phyloP scores from a whole-genome alignment of 2,113 vertebrate species.

The Serinus canaria region DNA sequence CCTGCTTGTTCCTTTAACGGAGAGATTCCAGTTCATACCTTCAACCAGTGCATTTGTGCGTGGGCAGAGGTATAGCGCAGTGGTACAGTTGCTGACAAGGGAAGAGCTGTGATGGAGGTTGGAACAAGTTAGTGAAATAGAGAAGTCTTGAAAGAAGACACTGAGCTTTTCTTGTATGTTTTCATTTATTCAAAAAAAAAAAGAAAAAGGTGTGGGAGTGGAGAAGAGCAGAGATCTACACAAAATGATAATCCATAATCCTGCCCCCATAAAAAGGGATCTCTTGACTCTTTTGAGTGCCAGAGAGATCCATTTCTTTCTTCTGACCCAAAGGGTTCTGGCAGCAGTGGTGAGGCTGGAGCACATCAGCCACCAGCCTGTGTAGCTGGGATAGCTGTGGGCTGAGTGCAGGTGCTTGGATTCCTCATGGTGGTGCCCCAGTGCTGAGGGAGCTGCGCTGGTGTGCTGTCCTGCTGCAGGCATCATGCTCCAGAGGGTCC shows the following conservation, averaged over 20 bases:
- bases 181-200: neutral
- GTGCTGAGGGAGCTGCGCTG: neutral
- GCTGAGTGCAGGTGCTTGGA: neutral
- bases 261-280: neutral
- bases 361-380: neutral
- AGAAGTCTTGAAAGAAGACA: neutral
- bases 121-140: constrained; percentile 31
- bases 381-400: neutral
- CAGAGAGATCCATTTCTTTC: neutral
- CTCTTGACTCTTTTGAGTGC: neutral
- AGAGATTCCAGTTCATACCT: constrained; percentile 53
- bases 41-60: constrained; percentile 28
- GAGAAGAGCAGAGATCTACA: neutral
- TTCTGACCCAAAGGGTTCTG: neutral
- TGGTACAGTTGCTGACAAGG: constrained; percentile 33
- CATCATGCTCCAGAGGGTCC: neutral
- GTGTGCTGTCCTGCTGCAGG: neutral
- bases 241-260: neutral
- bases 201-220: neutral
- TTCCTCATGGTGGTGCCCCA: accelerated
- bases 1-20: constrained; percentile 41
- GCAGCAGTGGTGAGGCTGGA: neutral
- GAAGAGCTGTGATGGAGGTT: constrained; percentile 36
- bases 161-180: constrained; percentile 22
- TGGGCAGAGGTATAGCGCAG: constrained; percentile 14